phyloP scores from a whole-genome alignment of 2,113 vertebrate genomes.

The Haemorhous mexicanus region DNA sequence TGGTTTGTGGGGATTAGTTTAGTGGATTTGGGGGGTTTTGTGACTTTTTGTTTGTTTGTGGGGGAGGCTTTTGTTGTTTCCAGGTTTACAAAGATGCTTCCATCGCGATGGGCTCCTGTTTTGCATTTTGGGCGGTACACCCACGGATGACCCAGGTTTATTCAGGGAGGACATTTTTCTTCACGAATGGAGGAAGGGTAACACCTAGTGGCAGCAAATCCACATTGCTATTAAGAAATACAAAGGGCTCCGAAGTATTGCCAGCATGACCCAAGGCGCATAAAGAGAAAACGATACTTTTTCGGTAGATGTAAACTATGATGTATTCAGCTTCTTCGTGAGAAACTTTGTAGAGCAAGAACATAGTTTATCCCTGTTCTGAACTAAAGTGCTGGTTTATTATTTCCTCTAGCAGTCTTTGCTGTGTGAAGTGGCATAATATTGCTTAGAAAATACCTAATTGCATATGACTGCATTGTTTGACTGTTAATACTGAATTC shows the following conservation, averaged over 20 bases:
- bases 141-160: not conserved
- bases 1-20: not conserved
- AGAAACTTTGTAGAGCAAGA: not conserved
- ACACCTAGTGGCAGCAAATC: conserved; percentile 60
- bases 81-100: not conserved
- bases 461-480: not conserved
- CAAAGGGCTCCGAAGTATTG: not conserved
- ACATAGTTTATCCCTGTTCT: not conserved
- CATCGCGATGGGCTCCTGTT: not conserved
- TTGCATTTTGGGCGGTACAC: not conserved
- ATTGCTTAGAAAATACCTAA: not conserved
- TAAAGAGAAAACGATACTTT: not conserved
- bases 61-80: not conserved
- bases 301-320: not conserved
- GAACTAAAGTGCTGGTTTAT: not conserved
- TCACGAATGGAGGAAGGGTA: conserved; percentile 38
- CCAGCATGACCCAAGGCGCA: not conserved
- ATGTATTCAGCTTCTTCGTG: not conserved
- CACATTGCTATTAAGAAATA: not conserved
- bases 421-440: not conserved
- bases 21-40: fast-evolving
- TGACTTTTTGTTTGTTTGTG: not conserved
- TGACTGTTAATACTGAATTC: not conserved
- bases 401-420: not conserved
- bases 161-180: not conserved